Evolutionary conservation across 2,888 invertebrate genomes (phyloP).

Genomic region (Entomobrya proxima): DNA sequence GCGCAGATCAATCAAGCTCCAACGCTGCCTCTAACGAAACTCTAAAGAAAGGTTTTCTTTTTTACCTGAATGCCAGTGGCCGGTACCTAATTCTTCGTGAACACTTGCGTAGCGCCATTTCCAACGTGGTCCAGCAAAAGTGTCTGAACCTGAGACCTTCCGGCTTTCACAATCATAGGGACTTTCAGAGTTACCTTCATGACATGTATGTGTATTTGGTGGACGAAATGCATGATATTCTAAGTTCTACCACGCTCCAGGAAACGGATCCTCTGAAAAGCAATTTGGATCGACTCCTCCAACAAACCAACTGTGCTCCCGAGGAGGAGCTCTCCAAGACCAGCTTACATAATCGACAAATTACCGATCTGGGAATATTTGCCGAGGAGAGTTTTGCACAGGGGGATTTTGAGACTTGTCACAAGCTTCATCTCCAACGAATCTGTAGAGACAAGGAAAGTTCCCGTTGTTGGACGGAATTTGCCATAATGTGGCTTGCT

Average conservation of each 20-base stretch:
- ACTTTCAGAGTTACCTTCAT: constrained; percentile 72
- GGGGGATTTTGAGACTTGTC: constrained; percentile 71
- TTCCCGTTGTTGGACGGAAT: constrained; percentile 69
- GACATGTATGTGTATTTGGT: constrained; percentile 68
- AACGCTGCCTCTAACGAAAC: constrained; percentile 63
- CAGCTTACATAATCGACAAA: constrained; percentile 29
- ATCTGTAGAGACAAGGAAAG: constrained; percentile 65
- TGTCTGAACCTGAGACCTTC: constrained; percentile 49
- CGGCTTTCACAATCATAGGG: constrained; percentile 62
- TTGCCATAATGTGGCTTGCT: constrained; percentile 71
- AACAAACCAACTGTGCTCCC: constrained; percentile 36
- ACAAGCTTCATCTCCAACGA: constrained; percentile 70
- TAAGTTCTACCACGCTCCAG: constrained; percentile 52
- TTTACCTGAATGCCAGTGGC: constrained; percentile 72
- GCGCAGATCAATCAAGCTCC: neutral
- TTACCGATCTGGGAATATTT: constrained; percentile 56
- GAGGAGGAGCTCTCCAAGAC: constrained; percentile 37
- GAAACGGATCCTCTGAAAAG: constrained; percentile 62
- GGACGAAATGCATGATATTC: constrained; percentile 70
- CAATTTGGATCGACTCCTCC: constrained; percentile 22
- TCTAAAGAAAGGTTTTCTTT: constrained; percentile 72
- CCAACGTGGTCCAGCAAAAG: constrained; percentile 70
- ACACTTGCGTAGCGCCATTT: constrained; percentile 68
- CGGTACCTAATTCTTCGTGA: constrained; percentile 70
- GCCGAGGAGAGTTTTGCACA: constrained; percentile 71